Percentiles rank a stretch among this genome's conserved stretches.
Evolutionary conservation across 1,140 invertebrate species (phyloP).

Genomic region (Colletes gigas): DNA sequence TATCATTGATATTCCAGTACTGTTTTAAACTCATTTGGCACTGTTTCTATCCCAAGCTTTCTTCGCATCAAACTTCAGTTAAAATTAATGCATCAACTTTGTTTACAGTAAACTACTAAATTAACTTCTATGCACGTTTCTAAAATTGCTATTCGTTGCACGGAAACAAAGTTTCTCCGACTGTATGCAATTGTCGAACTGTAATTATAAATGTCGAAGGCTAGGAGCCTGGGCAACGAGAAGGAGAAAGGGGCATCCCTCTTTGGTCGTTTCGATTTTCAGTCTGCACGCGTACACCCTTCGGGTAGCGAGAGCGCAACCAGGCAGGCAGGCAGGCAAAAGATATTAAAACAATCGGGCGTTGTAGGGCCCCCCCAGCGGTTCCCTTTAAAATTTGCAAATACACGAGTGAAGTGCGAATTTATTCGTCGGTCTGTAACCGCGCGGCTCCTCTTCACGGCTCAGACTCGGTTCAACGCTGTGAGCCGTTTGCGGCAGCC

Average conservation of each 20-base stretch:
- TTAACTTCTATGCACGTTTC: no score
- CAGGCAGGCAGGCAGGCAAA: constrained; percentile 49
- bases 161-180: no score
- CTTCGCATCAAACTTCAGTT: no score
- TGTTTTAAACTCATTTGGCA: no score
- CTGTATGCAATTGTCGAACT: no score
- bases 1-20: no score
- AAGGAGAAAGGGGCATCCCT: background rate
- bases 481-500: constrained; percentile 59
- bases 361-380: constrained; percentile 52
- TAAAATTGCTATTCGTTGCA: no score
- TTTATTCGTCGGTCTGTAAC: constrained; percentile 64
- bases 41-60: no score
- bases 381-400: constrained; percentile 67
- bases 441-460: constrained; percentile 50
- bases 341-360: constrained; percentile 71
- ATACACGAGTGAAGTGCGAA: constrained; percentile 67
- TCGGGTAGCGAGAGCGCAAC: constrained; percentile 19
- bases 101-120: no score
- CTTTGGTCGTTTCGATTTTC: constrained; percentile 29
- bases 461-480: constrained; percentile 55
- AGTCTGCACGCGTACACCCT: constrained; percentile 24
- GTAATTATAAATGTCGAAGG: background rate
- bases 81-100: no score
- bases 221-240: background rate